phyloP scores from a whole-genome alignment of 2,113 vertebrate genomes.

The Apodemus sylvaticus region DNA sequence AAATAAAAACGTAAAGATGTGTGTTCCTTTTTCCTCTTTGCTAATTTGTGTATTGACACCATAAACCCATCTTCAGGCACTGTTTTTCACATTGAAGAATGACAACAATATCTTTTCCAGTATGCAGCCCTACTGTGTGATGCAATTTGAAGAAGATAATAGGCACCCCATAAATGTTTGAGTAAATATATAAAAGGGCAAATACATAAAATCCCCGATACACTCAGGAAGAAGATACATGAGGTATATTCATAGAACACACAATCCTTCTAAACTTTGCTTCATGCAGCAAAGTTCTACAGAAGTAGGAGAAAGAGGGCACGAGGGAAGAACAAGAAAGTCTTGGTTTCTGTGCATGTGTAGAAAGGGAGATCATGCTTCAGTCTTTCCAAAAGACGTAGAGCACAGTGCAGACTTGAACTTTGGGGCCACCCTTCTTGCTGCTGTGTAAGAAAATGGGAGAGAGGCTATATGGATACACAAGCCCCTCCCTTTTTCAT shows the following conservation, averaged over 20 bases:
- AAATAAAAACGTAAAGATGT: not conserved
- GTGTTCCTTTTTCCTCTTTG: not conserved
- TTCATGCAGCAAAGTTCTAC: not conserved
- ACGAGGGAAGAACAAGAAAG: not conserved
- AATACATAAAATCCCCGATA: not conserved
- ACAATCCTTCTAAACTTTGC: not conserved
- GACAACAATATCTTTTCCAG: not conserved
- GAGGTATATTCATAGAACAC: not conserved
- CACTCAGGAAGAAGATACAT: not conserved
- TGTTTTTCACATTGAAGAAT: not conserved
- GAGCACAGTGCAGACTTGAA: not conserved
- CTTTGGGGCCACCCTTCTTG: not conserved
- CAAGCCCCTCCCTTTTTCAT: not conserved
- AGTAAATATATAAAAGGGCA: not conserved
- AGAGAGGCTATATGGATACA: too few species aligned
- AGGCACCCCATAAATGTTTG: constrained; percentile 6
- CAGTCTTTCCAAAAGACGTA: not conserved
- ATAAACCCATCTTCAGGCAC: not conserved
- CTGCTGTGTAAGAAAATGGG: not conserved
- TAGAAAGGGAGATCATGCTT: not conserved
- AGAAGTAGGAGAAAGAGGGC: not conserved
- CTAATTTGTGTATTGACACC: not conserved
- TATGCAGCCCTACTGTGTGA: not conserved
- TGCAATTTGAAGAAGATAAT: not conserved
- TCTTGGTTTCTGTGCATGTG: not conserved